Evolutionary conservation across 1,140 invertebrate genomes (phyloP).

Genomic region (Brachionus rotundiformis): DNA sequence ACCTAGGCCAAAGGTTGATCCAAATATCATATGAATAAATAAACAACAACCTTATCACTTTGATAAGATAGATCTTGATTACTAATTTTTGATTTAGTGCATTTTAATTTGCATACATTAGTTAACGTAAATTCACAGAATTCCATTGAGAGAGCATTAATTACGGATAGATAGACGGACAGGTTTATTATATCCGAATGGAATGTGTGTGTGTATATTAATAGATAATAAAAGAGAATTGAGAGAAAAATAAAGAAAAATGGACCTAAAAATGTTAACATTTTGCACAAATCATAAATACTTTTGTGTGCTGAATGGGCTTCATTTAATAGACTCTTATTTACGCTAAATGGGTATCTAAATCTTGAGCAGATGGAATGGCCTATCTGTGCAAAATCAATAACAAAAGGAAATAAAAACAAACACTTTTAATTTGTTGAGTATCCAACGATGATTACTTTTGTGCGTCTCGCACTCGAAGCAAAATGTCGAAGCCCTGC

Average conservation of each 20-base stretch:
- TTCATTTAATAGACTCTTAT: constrained; percentile 39
- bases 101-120: constrained; percentile 43
- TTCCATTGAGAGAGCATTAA: background rate
- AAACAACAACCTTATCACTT: background rate
- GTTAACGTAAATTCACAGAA: constrained; percentile 17
- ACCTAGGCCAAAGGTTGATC: background rate
- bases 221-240: background rate
- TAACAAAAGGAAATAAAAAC: constrained; percentile 33
- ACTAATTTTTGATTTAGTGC: constrained; percentile 21
- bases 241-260: too few species aligned
- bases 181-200: background rate
- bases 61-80: background rate
- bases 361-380: constrained; percentile 1
- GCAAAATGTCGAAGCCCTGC: constrained; percentile 7
- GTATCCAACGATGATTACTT: constrained; percentile 12
- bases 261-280: background rate
- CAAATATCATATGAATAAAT: constrained; percentile 33
- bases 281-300: constrained; percentile 21
- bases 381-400: constrained; percentile 21
- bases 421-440: constrained; percentile 5
- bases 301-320: constrained; percentile 23
- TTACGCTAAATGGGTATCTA: constrained; percentile 42
- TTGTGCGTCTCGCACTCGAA: constrained; percentile 14
- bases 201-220: background rate
- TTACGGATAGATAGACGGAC: background rate